Percentiles rank a stretch among this genome's conserved stretches.
phyloP scores from a whole-genome alignment of 2,113 vertebrate species.

The Marmota monax region DNA sequence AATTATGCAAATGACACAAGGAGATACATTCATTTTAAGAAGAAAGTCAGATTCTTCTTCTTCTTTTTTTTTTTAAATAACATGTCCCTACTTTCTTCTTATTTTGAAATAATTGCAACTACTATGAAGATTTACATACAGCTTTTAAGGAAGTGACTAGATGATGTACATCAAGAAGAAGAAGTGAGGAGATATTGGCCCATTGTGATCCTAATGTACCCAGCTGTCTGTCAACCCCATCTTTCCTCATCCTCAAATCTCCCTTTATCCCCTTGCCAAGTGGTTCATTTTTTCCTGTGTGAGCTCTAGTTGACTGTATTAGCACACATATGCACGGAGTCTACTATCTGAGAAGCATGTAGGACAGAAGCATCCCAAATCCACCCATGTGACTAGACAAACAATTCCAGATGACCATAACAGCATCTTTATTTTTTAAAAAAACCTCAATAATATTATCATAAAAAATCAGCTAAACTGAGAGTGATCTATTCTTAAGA shows the following conservation, averaged over 20 bases:
- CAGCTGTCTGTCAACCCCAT: not conserved
- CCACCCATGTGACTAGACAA: not conserved
- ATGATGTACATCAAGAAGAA: not conserved
- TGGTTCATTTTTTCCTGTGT: not conserved
- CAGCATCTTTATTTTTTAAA: not conserved
- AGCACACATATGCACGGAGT: not conserved
- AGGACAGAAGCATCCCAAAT: not conserved
- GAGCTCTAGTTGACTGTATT: not conserved
- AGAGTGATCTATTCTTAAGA: constrained; percentile 42
- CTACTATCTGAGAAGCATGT: not conserved
- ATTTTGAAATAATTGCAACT: not conserved
- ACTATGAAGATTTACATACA: not conserved
- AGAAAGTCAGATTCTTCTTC: not conserved
- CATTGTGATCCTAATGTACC: not conserved
- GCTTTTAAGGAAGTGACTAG: not conserved
- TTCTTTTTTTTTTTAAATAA: constrained; percentile 44
- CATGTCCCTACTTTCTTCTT: not conserved
- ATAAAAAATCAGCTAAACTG: not conserved
- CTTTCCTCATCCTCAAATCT: not conserved
- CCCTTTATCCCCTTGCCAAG: not conserved
- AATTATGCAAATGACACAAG: not conserved
- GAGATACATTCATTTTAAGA: constrained; percentile 12
- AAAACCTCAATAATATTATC: not conserved
- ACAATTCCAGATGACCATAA: not conserved
- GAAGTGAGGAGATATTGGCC: rapidly evolving